Evolutionary conservation across 2,797 vertebrate species (phyloP).

Genomic region (Heteromormyrus szaboi): DNA sequence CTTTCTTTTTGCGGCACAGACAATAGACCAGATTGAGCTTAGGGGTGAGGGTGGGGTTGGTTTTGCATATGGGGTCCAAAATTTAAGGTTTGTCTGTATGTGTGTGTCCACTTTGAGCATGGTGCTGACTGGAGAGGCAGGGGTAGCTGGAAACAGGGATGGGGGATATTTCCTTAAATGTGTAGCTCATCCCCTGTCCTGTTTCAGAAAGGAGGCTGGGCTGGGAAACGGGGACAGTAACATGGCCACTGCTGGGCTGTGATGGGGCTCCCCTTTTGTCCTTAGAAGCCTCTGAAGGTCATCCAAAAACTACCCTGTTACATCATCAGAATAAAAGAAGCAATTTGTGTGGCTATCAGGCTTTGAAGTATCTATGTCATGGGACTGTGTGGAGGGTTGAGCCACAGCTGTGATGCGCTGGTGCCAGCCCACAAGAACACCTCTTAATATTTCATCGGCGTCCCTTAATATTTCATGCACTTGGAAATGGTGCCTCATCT

Average conservation of each 20-base stretch:
- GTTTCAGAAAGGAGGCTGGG: not conserved
- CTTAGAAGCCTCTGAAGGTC: not conserved
- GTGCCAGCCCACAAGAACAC: not conserved
- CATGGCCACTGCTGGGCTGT: not conserved
- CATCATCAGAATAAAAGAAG: not conserved
- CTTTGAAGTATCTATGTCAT: not conserved
- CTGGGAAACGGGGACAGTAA: not conserved
- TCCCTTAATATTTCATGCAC: conserved; percentile 7
- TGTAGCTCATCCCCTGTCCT: not conserved
- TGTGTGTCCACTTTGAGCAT: not conserved
- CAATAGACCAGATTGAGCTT: not conserved
- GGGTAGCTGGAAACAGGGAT: not conserved
- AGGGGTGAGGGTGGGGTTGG: not conserved
- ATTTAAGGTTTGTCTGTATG: not conserved
- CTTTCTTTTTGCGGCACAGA: not conserved
- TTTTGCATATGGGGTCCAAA: not conserved
- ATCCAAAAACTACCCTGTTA: not conserved
- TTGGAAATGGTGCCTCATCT: not conserved
- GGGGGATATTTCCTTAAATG: not conserved
- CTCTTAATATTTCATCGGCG: conserved; percentile 10
- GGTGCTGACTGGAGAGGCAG: not conserved
- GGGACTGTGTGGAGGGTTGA: not conserved
- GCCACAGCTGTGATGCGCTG: not conserved
- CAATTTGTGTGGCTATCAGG: not conserved
- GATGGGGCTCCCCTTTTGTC: not conserved